Evolutionary conservation across 2,797 vertebrate genomes (phyloP), one percentile per base, ranked within the genome.

Genomic region (Tapera naevia): DNA sequence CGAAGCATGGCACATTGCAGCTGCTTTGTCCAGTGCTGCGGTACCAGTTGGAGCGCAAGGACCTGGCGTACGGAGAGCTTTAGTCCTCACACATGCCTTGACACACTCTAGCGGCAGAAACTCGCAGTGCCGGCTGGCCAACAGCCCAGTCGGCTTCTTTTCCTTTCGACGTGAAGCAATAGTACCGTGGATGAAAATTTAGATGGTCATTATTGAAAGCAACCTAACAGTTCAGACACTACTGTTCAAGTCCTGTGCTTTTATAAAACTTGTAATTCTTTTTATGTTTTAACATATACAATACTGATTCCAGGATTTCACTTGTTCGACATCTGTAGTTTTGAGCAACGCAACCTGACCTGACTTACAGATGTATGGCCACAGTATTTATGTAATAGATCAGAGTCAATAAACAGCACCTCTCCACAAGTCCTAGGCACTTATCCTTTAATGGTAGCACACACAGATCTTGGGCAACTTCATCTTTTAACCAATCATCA

Each of bases 91-190:
- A 3, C 6, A 6, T 93, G 86, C 91, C 89, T 75, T 89, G 97
- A 80, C 94, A 91, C 96, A 92, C 96, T 97, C 97, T 97, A 97
- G 97, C 91, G 97, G 97, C 60, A 86, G 67, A 84, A 97, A 50
- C 86, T 39, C 23, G 82, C 69, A 96, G 86, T 81, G 88, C 89
- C 62, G 7, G 23, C 46, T 13, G 50, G 43, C 60, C 86, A 22
- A 18, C 24, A 91, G 60, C 91, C 94, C 67, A 25, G 67, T 67
- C 10, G 1, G 33, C 66, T 81, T 32, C n/a, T 60, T 70, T 83
- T 24, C 54, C 76, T 88, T 81, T 39, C 25, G 17, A 21, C 48
- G 21, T 2, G 4, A 51, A 67, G 15, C 30, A 62, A 8, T 85
- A 61, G 14, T 80, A 51, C 7, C 65, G 50, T 54, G 70, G 41